Evolutionary conservation across 2,797 vertebrate genomes (phyloP), one percentile per base, ranked within the genome.

Genomic region (Ceryle rudis): DNA sequence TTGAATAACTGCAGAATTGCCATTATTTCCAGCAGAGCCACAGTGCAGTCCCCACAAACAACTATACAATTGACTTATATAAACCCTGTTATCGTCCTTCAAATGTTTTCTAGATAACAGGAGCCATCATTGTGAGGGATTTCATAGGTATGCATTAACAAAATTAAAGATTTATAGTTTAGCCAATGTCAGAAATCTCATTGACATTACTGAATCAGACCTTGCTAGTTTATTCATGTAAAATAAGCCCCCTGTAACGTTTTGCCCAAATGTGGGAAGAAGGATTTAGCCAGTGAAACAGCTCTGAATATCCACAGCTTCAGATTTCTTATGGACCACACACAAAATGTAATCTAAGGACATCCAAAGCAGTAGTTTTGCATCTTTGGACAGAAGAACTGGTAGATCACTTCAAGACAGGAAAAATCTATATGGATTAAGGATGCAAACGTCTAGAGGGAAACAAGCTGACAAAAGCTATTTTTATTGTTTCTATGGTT

Each of bases 1-100:
- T 75, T 3, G 81, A 89, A 20, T 57, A 70, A 92, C 60, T 77
- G 90, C 73, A 95, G 66, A 88, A 87, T 54, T 89, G 64, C 55
- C 92, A 90, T 89, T 57, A 86, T 82, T 95, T 91, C 84, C 95
- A 87, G 79, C 67, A 78, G 69, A 94, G 78, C 28, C 78, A 69
- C 62, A 51, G 37, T 3, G 57, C 86, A 81, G 58, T 73, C 60
- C 81, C 60, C 79, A 85, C 71, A 94, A 94, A 95, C 28, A 93
- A 85, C 60, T 61, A 26, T 17, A 75, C 80, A 79, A 70, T 23
- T 73, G 81, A 70, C 84, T 86, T 42, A 26, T 6, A 75, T 75
- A 91, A 94, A 80, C 47, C 31, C 74, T 62, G 39, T 46, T 67
- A 62, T 12, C 82, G 83, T 61, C 78, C 67, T 87, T 90, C 67